Evolutionary conservation across 1,140 invertebrate genomes (phyloP).

Genomic region (Aphelinus certus): DNA sequence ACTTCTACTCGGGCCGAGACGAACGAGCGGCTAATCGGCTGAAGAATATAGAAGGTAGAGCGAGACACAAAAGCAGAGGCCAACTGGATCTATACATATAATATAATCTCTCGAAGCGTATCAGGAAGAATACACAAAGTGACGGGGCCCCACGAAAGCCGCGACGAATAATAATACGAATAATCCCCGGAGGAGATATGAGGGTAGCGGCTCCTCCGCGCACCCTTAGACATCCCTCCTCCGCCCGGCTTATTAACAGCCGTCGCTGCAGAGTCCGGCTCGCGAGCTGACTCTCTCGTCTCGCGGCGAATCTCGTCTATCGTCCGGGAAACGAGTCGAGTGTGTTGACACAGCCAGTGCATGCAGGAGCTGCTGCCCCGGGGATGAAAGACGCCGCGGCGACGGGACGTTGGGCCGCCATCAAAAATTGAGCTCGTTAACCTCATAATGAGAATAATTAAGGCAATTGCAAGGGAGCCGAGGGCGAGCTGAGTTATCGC

Average conservation of each 20-base stretch:
- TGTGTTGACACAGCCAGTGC: no score
- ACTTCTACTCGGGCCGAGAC: neutral
- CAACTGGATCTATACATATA: neutral
- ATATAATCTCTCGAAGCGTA: neutral
- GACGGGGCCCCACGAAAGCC: neutral
- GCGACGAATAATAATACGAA: neutral
- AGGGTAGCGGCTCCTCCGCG: neutral
- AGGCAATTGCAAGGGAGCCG: slow-evolving; percentile 9
- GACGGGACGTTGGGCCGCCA: neutral
- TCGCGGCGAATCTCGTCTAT: neutral
- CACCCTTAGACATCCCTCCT: neutral
- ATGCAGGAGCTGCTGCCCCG: no score
- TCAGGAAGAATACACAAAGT: neutral
- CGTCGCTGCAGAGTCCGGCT: neutral
- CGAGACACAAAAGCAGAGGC: no score
- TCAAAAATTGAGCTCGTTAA: slow-evolving; percentile 30
- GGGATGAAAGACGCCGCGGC: neutral
- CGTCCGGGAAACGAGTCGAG: no score
- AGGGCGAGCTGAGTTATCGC: neutral
- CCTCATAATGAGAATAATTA: slow-evolving; percentile 34
- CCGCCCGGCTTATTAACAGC: slow-evolving; percentile 8
- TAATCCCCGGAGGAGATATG: slow-evolving; percentile 9
- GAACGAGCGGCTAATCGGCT: no score
- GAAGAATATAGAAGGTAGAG: no score
- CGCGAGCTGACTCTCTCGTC: slow-evolving; percentile 20